Conservation (phyloP, 2,797 vertebrate species). For the Adrianichthys oophorus region DNA sequence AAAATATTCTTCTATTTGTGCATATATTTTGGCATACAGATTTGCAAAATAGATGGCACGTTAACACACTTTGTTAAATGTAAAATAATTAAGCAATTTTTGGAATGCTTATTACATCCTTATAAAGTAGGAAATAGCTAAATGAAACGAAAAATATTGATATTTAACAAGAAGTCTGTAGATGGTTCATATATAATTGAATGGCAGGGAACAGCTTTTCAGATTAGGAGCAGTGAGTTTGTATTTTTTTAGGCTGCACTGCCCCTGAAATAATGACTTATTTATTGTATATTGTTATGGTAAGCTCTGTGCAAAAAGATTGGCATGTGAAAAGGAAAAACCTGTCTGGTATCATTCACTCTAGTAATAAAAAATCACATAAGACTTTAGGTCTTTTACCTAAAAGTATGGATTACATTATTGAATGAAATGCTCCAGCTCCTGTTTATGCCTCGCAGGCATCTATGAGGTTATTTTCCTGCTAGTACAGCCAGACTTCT, state of each 20-base stretch:
- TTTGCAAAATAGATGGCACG: not conserved
- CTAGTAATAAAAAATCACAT: slow-evolving; percentile 75
- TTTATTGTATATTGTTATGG: slow-evolving; percentile 40
- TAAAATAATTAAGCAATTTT: no score
- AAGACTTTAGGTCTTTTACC: slow-evolving; percentile 75
- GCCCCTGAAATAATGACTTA: slow-evolving; percentile 45
- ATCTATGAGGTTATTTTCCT: slow-evolving; percentile 77
- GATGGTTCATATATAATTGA: not conserved
- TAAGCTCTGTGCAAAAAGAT: slow-evolving; percentile 55
- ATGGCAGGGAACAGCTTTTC: slow-evolving; percentile 5
- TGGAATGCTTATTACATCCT: no score
- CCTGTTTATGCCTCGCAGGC: slow-evolving; percentile 77
- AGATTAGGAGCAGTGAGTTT: slow-evolving; percentile 6
- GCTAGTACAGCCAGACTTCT: slow-evolving; percentile 54
- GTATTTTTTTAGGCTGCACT: slow-evolving; percentile 43
- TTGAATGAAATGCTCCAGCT: slow-evolving; percentile 82
- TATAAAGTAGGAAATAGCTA: no score
- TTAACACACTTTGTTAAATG: no score
- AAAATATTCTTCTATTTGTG: slow-evolving; percentile 11
- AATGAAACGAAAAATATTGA: no score
- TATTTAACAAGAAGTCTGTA: no score
- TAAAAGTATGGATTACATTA: slow-evolving; percentile 82
- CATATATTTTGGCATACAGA: slow-evolving; percentile 3
- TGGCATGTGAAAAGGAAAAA: slow-evolving; percentile 63
- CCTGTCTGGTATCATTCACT: slow-evolving; percentile 58